phyloP scores from a whole-genome alignment of 2,113 vertebrate species.

The Amia ocellicauda region DNA sequence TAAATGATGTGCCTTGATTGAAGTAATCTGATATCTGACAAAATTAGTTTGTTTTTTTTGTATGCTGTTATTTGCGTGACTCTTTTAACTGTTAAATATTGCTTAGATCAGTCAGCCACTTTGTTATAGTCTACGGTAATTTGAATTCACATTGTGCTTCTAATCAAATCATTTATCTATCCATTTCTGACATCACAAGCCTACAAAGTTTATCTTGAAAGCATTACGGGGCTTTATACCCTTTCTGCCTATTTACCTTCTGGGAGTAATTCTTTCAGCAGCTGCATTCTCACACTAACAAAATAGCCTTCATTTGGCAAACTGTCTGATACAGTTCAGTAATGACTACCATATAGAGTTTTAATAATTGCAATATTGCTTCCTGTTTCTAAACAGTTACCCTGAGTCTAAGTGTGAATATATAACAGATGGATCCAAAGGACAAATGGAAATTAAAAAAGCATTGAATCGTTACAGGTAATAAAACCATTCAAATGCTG shows the following conservation, averaged over 20 bases:
- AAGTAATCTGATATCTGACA: too few species aligned
- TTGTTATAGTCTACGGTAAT: neutral
- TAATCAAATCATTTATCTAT: slow-evolving; percentile 32
- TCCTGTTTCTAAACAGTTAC: slow-evolving; percentile 31
- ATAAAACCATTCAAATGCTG: slow-evolving; percentile 36
- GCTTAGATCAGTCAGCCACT: too few species aligned
- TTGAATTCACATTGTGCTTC: slow-evolving; percentile 31
- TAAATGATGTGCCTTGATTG: too few species aligned
- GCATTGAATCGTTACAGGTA: slow-evolving; percentile 32
- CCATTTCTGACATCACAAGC: slow-evolving; percentile 29
- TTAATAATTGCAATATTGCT: slow-evolving; percentile 28
- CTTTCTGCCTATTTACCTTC: slow-evolving; percentile 23
- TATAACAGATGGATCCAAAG: slow-evolving; percentile 47
- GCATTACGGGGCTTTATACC: neutral
- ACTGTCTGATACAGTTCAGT: slow-evolving; percentile 17
- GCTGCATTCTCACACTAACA: slow-evolving; percentile 34
- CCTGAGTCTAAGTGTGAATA: slow-evolving; percentile 27
- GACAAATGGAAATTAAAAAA: slow-evolving; percentile 23
- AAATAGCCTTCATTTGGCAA: slow-evolving; percentile 32
- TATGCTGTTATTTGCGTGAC: too few species aligned
- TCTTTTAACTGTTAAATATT: too few species aligned
- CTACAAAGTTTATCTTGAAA: slow-evolving; percentile 22
- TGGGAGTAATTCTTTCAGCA: slow-evolving; percentile 23
- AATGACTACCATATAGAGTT: slow-evolving; percentile 38
- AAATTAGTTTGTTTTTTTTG: too few species aligned